Base-by-base conservation (phyloP, 1,140 invertebrate genomes). In the Drosophila rufa region DNA sequence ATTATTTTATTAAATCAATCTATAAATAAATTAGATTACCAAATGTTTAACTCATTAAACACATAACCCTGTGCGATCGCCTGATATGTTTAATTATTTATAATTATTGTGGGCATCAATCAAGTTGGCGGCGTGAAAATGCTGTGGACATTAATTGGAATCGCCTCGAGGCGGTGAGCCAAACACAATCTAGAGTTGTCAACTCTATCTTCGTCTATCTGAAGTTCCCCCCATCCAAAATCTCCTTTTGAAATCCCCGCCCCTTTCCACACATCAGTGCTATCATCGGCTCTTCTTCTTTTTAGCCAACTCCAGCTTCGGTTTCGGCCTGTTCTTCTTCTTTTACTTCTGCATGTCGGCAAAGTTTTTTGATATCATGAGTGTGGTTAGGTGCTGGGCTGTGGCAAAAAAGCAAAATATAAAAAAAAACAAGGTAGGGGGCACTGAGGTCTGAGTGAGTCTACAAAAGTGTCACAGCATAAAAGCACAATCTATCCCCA, bases 391-490 rank as follows among this genome's bases (percentile, higher is more conserved):
- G 66, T 66, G 67, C 45, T 50, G 22, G 50, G 30, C 27, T 55
- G 33, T 42, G 38, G 42, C 33, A 36, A 51, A 60, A 67, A 25
- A 40, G 19, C 47, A 42, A 30, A 15, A 50, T 7, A 40, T 25
- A 12, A 36, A 12, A 47, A 11, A 45, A 64, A 25, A 45, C 11
- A 22, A 40, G 22, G 60, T 50, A 25, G 36, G 3, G 25, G 50
- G 25, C 42, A 47, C 48, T 57, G 46, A 57, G 51, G 62, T 64
- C 62, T 67, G 45, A 58, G 53, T 59, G 69, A 75, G 62, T 77
- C 74, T 55, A 58, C 74, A 77, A 79, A 87, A 87, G 84, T 87
- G 84, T 87, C 84, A 89, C 84, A 87, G 84, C 84, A 87, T 80
- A 89, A 71, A 89, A 78, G 80, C 70, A 74, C 67, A 89, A 84